phyloP scores from a whole-genome alignment of 2,797 vertebrate genomes.

The Carcharodon carcharias region DNA sequence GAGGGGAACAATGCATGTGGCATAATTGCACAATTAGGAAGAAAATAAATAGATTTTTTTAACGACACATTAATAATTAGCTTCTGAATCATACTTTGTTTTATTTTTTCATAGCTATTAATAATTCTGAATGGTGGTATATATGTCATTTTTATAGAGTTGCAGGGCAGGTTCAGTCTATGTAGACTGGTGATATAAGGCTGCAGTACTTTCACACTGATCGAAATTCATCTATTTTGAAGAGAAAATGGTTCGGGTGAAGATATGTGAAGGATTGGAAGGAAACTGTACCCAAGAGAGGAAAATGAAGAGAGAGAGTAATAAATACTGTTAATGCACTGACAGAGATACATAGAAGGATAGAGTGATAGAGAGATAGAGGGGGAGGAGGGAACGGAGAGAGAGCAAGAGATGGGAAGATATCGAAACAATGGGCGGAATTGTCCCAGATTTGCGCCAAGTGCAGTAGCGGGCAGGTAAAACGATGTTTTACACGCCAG shows the following conservation, averaged over 20 bases:
- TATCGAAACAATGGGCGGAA: neutral
- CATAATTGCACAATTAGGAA: slow-evolving; percentile 25
- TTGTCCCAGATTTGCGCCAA: too few relatives aligned
- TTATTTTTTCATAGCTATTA: neutral
- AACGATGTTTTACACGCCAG: too few relatives aligned
- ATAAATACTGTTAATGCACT: neutral
- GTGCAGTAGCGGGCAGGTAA: too few relatives aligned
- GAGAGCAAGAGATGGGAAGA: too few relatives aligned
- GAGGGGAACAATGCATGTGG: neutral
- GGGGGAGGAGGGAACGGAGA: too few relatives aligned
- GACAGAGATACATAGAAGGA: neutral
- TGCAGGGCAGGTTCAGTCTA: neutral
- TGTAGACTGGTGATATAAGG: neutral
- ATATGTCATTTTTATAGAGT: neutral
- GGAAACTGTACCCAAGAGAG: neutral
- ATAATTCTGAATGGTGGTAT: neutral
- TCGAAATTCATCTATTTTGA: neutral
- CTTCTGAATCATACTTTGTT: neutral
- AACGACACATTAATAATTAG: neutral
- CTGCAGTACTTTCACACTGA: neutral
- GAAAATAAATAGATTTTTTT: slow-evolving; percentile 9
- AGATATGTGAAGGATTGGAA: neutral
- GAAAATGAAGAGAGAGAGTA: neutral
- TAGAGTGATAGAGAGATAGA: neutral
- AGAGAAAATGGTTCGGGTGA: neutral